Percentiles rank a stretch among this genome's conserved stretches.
phyloP scores from a whole-genome alignment of 2,797 vertebrate genomes.

The Scyliorhinus canicula region DNA sequence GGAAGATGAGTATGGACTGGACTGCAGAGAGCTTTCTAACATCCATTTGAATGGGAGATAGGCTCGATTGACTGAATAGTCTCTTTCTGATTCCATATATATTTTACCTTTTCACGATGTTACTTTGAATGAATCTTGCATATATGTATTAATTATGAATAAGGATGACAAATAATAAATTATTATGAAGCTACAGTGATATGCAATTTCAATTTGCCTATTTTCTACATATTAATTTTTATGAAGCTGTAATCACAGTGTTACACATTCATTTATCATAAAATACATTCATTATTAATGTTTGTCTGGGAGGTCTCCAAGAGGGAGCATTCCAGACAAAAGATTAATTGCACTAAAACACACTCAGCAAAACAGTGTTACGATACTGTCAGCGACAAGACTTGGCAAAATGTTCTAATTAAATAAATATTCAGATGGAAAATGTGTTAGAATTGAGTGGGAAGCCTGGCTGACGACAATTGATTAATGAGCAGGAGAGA shows the following conservation, averaged over 20 bases:
- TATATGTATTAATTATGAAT: not conserved
- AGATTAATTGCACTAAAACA: not conserved
- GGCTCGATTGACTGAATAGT: not conserved
- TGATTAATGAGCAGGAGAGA: not conserved
- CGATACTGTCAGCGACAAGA: not conserved
- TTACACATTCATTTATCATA: not conserved
- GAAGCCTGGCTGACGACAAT: not conserved
- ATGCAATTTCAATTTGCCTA: not conserved
- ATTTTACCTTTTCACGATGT: not conserved
- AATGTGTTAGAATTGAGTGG: not conserved
- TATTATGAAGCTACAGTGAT: not conserved
- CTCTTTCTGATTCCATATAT: not conserved
- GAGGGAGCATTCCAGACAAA: not conserved
- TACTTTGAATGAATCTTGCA: not conserved
- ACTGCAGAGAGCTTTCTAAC: not conserved
- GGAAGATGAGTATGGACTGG: not conserved
- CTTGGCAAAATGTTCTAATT: not conserved
- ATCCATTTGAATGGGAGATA: not conserved
- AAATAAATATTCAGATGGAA: not conserved
- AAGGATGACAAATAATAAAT: not conserved
- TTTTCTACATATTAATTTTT: not conserved
- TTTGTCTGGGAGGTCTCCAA: not conserved
- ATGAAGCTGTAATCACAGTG: constrained; percentile 2
- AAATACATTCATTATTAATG: not conserved
- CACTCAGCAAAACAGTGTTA: not conserved